Conservation (phyloP, 2,797 vertebrate genomes). For the Phataginus tricuspis region DNA sequence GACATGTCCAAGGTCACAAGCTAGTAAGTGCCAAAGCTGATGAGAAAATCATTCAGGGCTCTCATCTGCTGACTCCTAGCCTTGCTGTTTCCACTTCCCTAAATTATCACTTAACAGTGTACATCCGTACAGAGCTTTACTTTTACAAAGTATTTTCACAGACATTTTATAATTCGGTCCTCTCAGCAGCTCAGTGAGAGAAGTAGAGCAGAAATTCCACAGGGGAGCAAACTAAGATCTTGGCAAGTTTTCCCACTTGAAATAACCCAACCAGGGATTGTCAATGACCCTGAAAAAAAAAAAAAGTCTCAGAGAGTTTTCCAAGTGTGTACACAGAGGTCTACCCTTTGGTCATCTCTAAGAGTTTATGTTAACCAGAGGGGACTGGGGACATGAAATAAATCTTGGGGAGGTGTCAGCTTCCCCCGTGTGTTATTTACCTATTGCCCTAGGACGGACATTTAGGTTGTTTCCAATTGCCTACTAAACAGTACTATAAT, state of each 20-base stretch:
- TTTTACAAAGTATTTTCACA: conserved; percentile 1
- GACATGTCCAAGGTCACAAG: not conserved
- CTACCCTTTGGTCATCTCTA: not conserved
- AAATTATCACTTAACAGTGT: not conserved
- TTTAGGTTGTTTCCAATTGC: not conserved
- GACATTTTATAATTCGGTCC: not conserved
- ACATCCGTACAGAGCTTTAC: not conserved
- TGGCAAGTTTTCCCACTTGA: not conserved
- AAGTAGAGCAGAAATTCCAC: not conserved
- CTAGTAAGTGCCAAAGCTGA: not conserved
- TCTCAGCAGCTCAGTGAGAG: not conserved
- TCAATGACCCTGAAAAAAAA: not conserved
- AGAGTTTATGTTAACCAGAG: not conserved
- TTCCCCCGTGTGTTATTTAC: not conserved
- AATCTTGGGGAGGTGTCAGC: not conserved
- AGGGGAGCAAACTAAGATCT: not conserved
- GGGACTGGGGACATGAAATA: not conserved
- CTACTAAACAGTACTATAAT: not conserved
- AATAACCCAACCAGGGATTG: not conserved
- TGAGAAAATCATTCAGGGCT: conserved; percentile 13
- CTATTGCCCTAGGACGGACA: not conserved
- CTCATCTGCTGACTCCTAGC: not conserved
- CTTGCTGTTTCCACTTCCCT: not conserved
- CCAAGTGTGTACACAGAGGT: not conserved
- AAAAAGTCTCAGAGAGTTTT: not conserved